These are phyloP conservation scores for Ichneumon xanthorius DNA, from an alignment of 2,888 invertebrate genomes.

Conservation along the genomic window DNA sequence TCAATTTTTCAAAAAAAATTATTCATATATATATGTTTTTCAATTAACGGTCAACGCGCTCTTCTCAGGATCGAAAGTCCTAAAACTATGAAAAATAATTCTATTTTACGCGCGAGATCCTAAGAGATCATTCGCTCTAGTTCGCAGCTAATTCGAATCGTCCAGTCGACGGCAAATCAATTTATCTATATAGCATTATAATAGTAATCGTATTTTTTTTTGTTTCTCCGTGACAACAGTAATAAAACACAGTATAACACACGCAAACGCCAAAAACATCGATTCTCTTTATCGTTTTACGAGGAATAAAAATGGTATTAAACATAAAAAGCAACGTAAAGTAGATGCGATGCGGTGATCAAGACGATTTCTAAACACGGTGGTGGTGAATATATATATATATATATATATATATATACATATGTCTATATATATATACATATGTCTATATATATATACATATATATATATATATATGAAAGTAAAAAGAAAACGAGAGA, in stretches of 20 bases:
- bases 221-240: neutral
- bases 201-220: neutral
- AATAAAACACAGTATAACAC: slow-evolving; percentile 32
- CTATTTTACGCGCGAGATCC: slow-evolving; percentile 48
- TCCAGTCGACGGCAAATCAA: slow-evolving; percentile 58
- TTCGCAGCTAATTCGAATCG: slow-evolving; percentile 43
- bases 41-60: slow-evolving; percentile 14
- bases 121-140: slow-evolving; percentile 57
- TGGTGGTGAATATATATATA: slow-evolving; percentile 54
- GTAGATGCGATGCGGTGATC: slow-evolving; percentile 69
- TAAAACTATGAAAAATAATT: slow-evolving; percentile 30
- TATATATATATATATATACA: too few species aligned
- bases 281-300: slow-evolving; percentile 58
- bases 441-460: too few species aligned
- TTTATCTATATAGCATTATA: slow-evolving; percentile 44
- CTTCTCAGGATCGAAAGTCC: slow-evolving; percentile 36
- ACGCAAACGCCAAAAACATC: slow-evolving; percentile 57
- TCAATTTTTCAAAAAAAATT: slow-evolving; percentile 12
- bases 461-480: slow-evolving; percentile 35
- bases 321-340: slow-evolving; percentile 66
- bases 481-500: slow-evolving; percentile 66
- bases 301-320: slow-evolving; percentile 43
- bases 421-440: too few species aligned
- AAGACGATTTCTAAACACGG: slow-evolving; percentile 77
- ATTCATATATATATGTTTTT: slow-evolving; percentile 63